These are phyloP conservation scores for Botrylloides violaceus DNA, from an alignment of 23 tunicate species.

Conservation along the genomic window DNA sequence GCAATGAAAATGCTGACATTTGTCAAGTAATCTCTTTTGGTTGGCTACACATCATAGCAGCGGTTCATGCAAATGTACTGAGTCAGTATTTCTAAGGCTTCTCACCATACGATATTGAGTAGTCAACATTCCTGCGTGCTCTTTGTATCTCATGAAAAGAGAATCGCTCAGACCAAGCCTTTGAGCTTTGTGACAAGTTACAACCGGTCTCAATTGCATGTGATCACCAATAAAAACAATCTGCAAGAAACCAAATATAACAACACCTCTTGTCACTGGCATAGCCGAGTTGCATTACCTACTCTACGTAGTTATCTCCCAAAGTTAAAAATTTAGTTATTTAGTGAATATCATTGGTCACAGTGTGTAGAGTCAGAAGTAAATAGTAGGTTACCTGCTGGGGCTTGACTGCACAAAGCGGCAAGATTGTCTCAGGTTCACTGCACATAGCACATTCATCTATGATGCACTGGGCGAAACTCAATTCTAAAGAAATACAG, in stretches of 20 bases:
- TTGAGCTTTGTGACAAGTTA: slow-evolving; percentile 31
- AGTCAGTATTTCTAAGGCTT: too few relatives aligned
- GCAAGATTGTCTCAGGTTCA: slow-evolving; percentile 64
- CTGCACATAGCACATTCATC: slow-evolving; percentile 80
- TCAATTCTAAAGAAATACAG: slow-evolving; percentile 1
- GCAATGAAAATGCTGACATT: too few relatives aligned
- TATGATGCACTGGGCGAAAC: slow-evolving; percentile 52
- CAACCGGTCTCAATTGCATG: slow-evolving; percentile 62
- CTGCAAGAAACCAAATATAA: slow-evolving; percentile 2
- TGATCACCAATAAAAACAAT: slow-evolving; percentile 80
- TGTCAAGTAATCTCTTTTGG: too few relatives aligned
- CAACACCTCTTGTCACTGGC: neutral
- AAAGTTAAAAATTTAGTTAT: too few relatives aligned
- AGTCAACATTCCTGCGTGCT: slow-evolving; percentile 45
- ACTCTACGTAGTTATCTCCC: too few relatives aligned
- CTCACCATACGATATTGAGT: slow-evolving; percentile 74
- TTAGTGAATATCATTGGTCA: neutral
- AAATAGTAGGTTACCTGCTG: slow-evolving; percentile 27
- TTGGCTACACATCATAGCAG: too few relatives aligned
- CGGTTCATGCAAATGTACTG: too few relatives aligned
- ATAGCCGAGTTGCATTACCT: too few relatives aligned
- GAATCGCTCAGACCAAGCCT: slow-evolving; percentile 45
- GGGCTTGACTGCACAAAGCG: slow-evolving; percentile 39
- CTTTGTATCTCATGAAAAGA: slow-evolving; percentile 34
- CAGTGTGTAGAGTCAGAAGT: neutral